These are phyloP conservation scores for Trichoplusia ni DNA, from an alignment of 1,140 invertebrate genomes.

Conservation along the genomic window DNA sequence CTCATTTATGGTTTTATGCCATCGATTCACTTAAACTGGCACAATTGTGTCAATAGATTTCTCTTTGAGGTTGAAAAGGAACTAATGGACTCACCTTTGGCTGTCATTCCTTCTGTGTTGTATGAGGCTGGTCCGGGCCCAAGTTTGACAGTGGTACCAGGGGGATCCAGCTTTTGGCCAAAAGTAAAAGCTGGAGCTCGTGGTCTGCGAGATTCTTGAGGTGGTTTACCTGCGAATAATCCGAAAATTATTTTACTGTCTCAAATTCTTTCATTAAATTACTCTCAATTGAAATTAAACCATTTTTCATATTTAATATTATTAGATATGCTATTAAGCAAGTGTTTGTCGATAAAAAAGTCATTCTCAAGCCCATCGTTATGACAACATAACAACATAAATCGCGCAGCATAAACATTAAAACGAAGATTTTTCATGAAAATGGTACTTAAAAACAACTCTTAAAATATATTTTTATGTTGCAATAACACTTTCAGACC, in stretches of 20 bases:
- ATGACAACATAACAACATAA: too few species aligned
- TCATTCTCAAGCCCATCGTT: too few species aligned
- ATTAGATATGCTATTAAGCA: too few species aligned
- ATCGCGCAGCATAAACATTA: too few species aligned
- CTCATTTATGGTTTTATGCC: slow-evolving; percentile 4
- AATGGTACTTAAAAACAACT: too few species aligned
- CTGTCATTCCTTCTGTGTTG: slow-evolving; percentile 90
- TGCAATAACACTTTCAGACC: too few species aligned
- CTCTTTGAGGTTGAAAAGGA: neutral
- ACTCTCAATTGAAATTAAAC: too few species aligned
- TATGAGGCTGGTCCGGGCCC: slow-evolving; percentile 94
- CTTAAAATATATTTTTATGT: too few species aligned
- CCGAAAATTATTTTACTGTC: neutral
- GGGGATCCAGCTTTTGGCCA: slow-evolving; percentile 85
- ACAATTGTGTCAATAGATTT: neutral
- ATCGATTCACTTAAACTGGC: neutral
- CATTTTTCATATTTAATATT: too few species aligned
- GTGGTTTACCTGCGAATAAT: slow-evolving; percentile 84
- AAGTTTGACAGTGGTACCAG: slow-evolving; percentile 74
- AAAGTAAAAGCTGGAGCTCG: slow-evolving; percentile 91
- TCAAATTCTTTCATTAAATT: too few species aligned
- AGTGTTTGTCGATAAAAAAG: too few species aligned
- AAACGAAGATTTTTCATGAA: too few species aligned
- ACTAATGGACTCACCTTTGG: slow-evolving; percentile 85
- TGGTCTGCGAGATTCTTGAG: slow-evolving; percentile 87